Evolutionary conservation across 2,113 vertebrate genomes (phyloP).

Genomic region (Lepus timidus): DNA sequence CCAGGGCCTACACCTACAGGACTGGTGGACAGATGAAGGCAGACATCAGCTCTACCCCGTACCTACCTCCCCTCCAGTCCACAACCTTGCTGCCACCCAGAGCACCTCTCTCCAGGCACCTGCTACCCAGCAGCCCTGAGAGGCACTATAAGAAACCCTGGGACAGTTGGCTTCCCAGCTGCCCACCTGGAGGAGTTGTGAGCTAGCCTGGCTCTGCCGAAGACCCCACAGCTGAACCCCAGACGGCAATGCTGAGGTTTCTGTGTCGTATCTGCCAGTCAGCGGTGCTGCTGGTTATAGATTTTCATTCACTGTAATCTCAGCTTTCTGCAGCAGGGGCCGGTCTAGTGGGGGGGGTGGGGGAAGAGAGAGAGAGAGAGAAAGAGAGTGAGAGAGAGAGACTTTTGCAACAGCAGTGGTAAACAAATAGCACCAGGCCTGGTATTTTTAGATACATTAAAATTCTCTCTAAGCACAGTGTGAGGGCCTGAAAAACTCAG

Average conservation of each 20-base stretch:
- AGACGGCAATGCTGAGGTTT: background rate
- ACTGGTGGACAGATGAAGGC: background rate
- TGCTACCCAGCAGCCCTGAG: too few relatives aligned
- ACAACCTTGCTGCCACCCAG: too few relatives aligned
- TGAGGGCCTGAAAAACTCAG: slow-evolving; percentile 71
- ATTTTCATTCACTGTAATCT: background rate
- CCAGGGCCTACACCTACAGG: background rate
- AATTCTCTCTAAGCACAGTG: slow-evolving; percentile 66
- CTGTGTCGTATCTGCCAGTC: background rate
- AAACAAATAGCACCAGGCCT: slow-evolving; percentile 58
- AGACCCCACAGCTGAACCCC: background rate
- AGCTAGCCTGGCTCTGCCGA: background rate
- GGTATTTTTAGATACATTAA: slow-evolving; percentile 75
- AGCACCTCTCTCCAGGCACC: too few relatives aligned
- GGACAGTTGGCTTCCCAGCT: background rate
- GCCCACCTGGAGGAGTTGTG: background rate
- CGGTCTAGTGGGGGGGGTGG: background rate
- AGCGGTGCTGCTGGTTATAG: background rate
- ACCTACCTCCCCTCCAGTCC: accelerated
- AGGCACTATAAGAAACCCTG: background rate
- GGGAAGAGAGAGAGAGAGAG: too few relatives aligned
- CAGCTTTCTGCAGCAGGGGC: slow-evolving; percentile 46
- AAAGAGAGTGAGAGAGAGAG: background rate
- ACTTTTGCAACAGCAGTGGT: background rate
- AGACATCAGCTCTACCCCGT: accelerated